Evolutionary conservation across 2,797 vertebrate species (phyloP), one percentile per base, ranked within the genome.

Genomic region (Spea hammondii): DNA sequence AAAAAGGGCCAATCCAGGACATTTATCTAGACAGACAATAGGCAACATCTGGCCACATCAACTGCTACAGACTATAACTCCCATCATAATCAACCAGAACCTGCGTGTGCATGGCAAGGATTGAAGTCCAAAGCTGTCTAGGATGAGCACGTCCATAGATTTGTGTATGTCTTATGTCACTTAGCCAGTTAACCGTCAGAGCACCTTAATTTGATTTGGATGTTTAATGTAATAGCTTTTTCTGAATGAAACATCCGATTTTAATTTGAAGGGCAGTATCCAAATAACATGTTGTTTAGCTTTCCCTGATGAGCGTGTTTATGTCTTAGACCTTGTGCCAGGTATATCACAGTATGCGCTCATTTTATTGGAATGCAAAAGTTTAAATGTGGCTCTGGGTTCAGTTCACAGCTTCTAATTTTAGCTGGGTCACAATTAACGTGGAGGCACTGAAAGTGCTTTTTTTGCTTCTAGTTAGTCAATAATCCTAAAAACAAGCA

Each of bases 361-460:
- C 79, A 81, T 71, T 81, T 81, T 73, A 72, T 47, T 77, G 79
- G 79, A 72, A 82, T 82, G 64, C 72, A 49, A 72, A 71, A 68
- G 55, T 73, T 45, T 72, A 72, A 73, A 77, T 72, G 54, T 54
- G 32, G 65, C 68, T 70, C 44, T 60, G 32, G 55, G 74, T 77
- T 76, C 64, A 72, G 72, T 75, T 80, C 71, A 69, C 66, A 68
- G 78, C 78, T 80, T 80, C 78, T 74, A 79, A 74, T 79, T 79
- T 70, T 80, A 67, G 65, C 62, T 70, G 67, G 62, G 71, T 65
- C 72, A 70, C 78, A 80, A 80, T 80, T 80, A 80, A 70, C 78
- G 70, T 80, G 65, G 66, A 80, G 44, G 50, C 72, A 70, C 32
- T 45, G 75, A 79, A 69, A 67, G 74, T 74, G 74, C 71, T 55